Base-by-base conservation (phyloP, 2,113 vertebrate genomes). In the Propithecus coquereli region DNA sequence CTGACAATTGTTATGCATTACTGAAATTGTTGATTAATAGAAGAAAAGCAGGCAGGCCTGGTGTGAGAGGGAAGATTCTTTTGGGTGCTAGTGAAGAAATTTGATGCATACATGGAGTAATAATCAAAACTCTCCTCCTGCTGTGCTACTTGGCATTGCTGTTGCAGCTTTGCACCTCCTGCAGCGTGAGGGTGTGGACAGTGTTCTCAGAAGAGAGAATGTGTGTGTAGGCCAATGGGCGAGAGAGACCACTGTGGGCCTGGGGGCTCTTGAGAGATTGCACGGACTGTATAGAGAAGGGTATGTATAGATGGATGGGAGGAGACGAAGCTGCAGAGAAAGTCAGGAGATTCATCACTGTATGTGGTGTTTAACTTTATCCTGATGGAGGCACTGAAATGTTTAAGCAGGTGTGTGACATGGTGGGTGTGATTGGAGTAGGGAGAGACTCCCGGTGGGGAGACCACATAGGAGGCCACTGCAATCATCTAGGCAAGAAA, bases 331-430 rank as follows among this genome's bases (percentile, higher is more conserved):
- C 77, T 82, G 20, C 23, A 25, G 34, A 84, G 14, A 70, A 83
- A 10, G 47, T 83, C 27, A 34, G 43, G n/a, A 50, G 27, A 83
- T 68, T 30, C 13, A 32, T 91, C 59, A 37, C 4, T 16, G 6
- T 57, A 10, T 77, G 8, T 84, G 32, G 8, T 71, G 17, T 90
- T 90, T 81, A 86, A 71, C 77, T 68, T 84, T 70, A 61, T 89
- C 27, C 47, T 47, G 22, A 76, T 71, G 45, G 17, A 71, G 40
- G 7, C 34, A 73, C 18, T 81, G 77, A 81, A 59, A 96, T 57
- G 18, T 91, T 85, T 34, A 50, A 86, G 65, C 27, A 83, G 83
- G 12, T 52, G 6, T 80, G 5, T 79, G 52, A n/a, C 14, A 16
- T 32, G 18, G 50, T 30, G 10, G 32, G 77, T 74, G 66, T 89